Base-by-base conservation (phyloP, 2,797 vertebrate species). In the Tachyglossus aculeatus region DNA sequence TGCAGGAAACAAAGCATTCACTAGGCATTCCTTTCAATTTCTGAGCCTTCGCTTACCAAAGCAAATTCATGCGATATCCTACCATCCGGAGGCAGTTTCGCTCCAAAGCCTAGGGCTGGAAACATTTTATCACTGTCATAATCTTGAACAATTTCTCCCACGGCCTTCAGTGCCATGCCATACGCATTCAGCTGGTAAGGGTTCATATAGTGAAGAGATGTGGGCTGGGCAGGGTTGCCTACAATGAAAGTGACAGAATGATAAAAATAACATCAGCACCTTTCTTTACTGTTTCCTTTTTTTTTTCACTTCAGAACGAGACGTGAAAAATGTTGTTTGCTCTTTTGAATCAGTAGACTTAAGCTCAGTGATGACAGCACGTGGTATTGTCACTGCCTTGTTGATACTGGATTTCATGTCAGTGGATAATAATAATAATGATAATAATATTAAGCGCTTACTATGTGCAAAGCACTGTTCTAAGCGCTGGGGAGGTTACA, bases 81-180 rank as follows among this genome's bases (percentile, higher is more conserved):
- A 84, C 98, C 97, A 56, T 99, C 97, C 4, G 98, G 98, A 15
- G 97, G 98, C 75, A 99, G 93, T 81, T 97, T 96, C 87, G 98
- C 98, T 81, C 98, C 98, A 61, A 99, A 99, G 31, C 98, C 98
- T 73, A 99, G 91, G 1, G 97, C 98, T 1, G 98, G 98, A 88
- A 99, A 99, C 97, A 99, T 98, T 92, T 99, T 99, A 74, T 99
- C 97, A 41, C 96, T 98, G 90, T 99, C 97, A 29, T 99, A 98
- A 89, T 99, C 97, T 90, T 99, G 98, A 87, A 99, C 97, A 62
- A 99, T 99, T 90, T 98, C 97, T 36, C 98, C 97, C 2, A 99
- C 97, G 2, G 98, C 96, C 82, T 95, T 98, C 72, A 99, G 91
- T 2, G 98, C 98, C 97, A 99, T 98, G 32, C 94, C 96, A 29